Evolutionary conservation across 2,113 vertebrate genomes (phyloP), one percentile per base, ranked within the genome.

Genomic region (Ariopsis seemanni): DNA sequence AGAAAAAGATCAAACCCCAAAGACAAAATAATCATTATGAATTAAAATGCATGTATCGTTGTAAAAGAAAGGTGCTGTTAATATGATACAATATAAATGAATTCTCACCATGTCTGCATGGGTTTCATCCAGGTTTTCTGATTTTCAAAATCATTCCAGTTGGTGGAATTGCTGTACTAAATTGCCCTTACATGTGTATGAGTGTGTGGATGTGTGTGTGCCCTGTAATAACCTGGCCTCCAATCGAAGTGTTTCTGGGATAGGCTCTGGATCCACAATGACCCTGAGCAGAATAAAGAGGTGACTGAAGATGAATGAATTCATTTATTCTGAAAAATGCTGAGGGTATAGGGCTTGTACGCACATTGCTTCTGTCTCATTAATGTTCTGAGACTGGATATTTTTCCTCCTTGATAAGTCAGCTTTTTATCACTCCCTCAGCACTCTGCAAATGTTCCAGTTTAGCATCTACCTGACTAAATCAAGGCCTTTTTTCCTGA

Each of bases 1-100:
- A 18, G n/a, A 85, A 71, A 85, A 79, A 79, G n/a, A 25, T 62
- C 74, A 79, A 20, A 75, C 5, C 14, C 74, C 79, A 79, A 78
- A 55, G 63, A 52, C n/a, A 65, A 53, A 79, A 22, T 48, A 79
- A 6, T 63, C 50, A 85, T 85, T 86, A 65, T 11, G 55, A 86
- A 65, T 65, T 22, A 58, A 69, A 58, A 22, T 86, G 52, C 7
- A 74, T 50, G 17, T 18, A 69, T 27, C 30, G 12, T 14, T 2
- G 42, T 34, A 7, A 71, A 18, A 3, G 6, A 50, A 78, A 53
- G 11, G 42, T 75, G 34, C 71, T 50, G 34, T 14, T 34, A 71
- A 75, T 75, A 22, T 10, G 14, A 75, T 75, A 50, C 4, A 11
- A 25, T 75, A 1, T 22, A 25, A 42, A 50, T 22, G 4, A 69